Evolutionary conservation across 1,140 invertebrate genomes (phyloP), one percentile per base, ranked within the genome.

Genomic region (Bathynomus jamesi): DNA sequence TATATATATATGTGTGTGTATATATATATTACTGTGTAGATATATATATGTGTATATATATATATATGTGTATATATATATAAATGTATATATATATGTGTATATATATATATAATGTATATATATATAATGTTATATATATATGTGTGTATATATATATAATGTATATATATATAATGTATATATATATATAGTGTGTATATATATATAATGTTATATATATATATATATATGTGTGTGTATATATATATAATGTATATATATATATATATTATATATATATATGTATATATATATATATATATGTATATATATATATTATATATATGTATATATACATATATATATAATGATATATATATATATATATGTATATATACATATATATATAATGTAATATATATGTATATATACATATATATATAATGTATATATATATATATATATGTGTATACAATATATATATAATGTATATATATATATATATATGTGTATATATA

Each of bases 121-220:
- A 70, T 64, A 70, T 64, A 70, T 32, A 62, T n/a, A n/a, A n/a
- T n/a, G n/a, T n/a, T n/a, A n/a, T n/a, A n/a, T n/a, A n/a, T n/a
- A n/a, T n/a, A n/a, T n/a, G n/a, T n/a, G n/a, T n/a, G n/a, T n/a
- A n/a, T n/a, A n/a, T n/a, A n/a, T n/a, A n/a, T n/a, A n/a, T n/a
- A n/a, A n/a, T n/a, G n/a, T n/a, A n/a, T n/a, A n/a, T n/a, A n/a
- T n/a, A n/a, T n/a, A n/a, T n/a, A n/a, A n/a, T 64, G 64, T 64
- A 65, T 64, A 65, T 64, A 65, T 65, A 65, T 64, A 65, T 64
- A 70, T 64, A n/a, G n/a, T n/a, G 53, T 27, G 65, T 70, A 70
- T 65, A 70, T 65, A 70, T 65, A 70, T 65, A 70, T 70, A n/a
- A n/a, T n/a, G n/a, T n/a, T 65, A 70, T 70, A 70, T 70, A 60